Base-by-base conservation (phyloP, 2,888 invertebrate species). In the Caenorhabditis wallacei region DNA sequence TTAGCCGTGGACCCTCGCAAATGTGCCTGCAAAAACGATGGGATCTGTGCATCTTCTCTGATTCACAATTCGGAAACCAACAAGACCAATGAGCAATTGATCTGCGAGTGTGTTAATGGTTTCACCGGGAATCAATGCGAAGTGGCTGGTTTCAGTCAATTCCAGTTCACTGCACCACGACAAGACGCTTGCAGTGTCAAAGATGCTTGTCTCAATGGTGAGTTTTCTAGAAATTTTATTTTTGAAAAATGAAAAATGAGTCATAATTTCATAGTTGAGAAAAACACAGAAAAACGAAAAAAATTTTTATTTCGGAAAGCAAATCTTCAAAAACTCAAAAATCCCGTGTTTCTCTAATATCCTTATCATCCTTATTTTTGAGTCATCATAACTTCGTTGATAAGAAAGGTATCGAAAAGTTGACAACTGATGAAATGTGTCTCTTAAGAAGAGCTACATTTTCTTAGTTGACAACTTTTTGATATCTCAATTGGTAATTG, bases 141-240 rank as follows among this genome's bases (percentile, higher is more conserved):
- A 61, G 64, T 78, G n/a, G 63, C 69, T 4, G 61, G 54, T 10
- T 78, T 69, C 78, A n/a, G 40, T 2, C 69, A 63, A 16, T 69
- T 78, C 37, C 53, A 63, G 46, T 59, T 54, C 63, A 43, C 24
- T n/a, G 69, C 69, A 11, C 78, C 69, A 22, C 46, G n/a, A 30
- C 22, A 59, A 37, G 71, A 59, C 22, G 61, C 68, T 11, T 82
- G 82, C 53, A 61, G 53, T 40, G 54, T 22, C 10, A 74, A 72
- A 24, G 72, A 82, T 54, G 71, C 61, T 18, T 82, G 82, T 43
- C 48, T 82, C 1, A 82, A 82, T 68, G 82, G 78, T 80, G 10
- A 80, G 80, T 69, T 18, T 13, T 40, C 16, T 35, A 10, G 30
- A 30, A 30, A 30, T 30, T 16, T 16, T 5, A 13, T 20, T 61